Conservation (phyloP, 2,797 vertebrate genomes). For the Acipenser ruthenus region DNA sequence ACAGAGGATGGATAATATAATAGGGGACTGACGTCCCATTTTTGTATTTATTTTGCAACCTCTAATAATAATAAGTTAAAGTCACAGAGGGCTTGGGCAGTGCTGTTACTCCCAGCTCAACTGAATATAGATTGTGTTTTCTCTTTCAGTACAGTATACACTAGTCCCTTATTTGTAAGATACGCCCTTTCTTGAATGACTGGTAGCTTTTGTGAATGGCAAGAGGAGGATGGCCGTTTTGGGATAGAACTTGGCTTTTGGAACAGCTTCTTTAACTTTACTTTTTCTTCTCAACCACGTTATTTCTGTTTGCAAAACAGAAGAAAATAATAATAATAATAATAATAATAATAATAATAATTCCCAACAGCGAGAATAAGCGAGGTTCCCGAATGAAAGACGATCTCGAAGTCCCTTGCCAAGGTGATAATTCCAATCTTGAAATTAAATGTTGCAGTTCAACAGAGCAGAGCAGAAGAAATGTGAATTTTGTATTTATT, state of each 20-base stretch:
- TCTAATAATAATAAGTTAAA: conserved; percentile 34
- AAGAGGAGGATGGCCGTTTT: conserved; percentile 16
- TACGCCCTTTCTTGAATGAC: conserved; percentile 38
- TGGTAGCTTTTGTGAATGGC: conserved; percentile 45
- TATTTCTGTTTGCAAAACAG: conserved; percentile 43
- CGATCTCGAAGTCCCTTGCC: conserved; percentile 60
- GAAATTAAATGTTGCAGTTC: conserved; percentile 29
- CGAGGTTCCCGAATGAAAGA: conserved; percentile 46
- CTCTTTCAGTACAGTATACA: conserved; percentile 33
- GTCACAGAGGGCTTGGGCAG: conserved; percentile 40
- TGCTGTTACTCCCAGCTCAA: conserved; percentile 45
- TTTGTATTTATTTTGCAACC: conserved; percentile 51
- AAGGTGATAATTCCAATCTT: conserved; percentile 71
- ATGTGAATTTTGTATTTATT: conserved; percentile 40
- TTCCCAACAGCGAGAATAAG: conserved; percentile 58
- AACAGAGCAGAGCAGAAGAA: conserved; percentile 26
- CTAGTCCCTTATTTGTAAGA: conserved; percentile 44
- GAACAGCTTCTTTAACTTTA: conserved; percentile 40
- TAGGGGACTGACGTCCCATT: conserved; percentile 77
- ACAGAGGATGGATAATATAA: conserved; percentile 67
- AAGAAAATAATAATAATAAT: conserved; percentile 22
- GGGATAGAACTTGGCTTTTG: conserved; percentile 24
- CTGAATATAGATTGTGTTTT: conserved; percentile 55
- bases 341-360: conserved; percentile 34
- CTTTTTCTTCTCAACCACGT: conserved; percentile 42